Evolutionary conservation across 1,140 invertebrate genomes (phyloP), one percentile per base, ranked within the genome.

Genomic region (Cotesia chilonis): DNA sequence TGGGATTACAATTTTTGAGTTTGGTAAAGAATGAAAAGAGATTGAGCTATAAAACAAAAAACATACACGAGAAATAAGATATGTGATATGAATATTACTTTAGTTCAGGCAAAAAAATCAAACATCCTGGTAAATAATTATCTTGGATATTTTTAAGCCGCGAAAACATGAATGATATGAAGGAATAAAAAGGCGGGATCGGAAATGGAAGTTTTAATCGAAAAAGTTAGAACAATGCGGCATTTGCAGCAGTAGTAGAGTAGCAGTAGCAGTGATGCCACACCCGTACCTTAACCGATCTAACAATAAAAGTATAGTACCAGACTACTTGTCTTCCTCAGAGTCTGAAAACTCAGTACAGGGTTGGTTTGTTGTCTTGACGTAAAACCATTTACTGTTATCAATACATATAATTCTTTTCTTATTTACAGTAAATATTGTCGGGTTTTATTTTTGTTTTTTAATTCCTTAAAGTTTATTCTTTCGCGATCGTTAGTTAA

Each of bases 191-290:
- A 37, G 28, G 28, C 60, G 52, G 35, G 35, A 60, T 35, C 41
- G 60, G 52, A 69, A 69, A 69, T 57, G 55, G 36, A 69, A 69
- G 68, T 69, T 69, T 69, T 69, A 69, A 72, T 52, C 65, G 79
- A 79, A 80, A 80, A 79, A 79, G 76, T 80, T 80, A 28, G 73
- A 79, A 80, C 78, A 78, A 78, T 80, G 73, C 74, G 69, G 71
- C 51, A 47, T 6, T 47, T 7, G 41, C 41, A 47, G 41, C 41
- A 6, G 41, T 10, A 47, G 41, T 47, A 47, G 41, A 47, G 41
- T 47, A 47, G 41, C 41, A 47, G 7, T 47, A 38, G 54, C 36
- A 57, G 51, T 3, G 14, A 17, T 17, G 38, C 64, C 68, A 61
- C 61, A 59, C 54, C 72, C 73, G 74, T 17, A 14, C 64, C 68